A percentile compares a stretch with the other conserved stretches of the same genome.
These are phyloP conservation scores for Pygoscelis antarcticus DNA, from an alignment of 2,113 vertebrate species.

Conservation along the genomic window DNA sequence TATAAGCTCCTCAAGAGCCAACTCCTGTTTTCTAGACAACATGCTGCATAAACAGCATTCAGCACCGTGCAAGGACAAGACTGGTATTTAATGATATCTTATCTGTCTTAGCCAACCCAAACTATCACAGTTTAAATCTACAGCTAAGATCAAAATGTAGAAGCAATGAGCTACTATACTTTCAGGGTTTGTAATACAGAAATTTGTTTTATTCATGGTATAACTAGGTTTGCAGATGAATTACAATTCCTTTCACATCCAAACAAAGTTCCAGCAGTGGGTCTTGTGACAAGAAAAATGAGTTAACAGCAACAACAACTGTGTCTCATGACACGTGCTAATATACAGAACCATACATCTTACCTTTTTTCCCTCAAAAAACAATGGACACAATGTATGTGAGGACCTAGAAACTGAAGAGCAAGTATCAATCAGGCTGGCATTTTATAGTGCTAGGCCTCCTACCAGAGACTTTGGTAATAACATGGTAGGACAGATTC, in stretches of 20 bases:
- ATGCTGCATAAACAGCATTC: background rate
- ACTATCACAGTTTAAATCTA: background rate
- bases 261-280: background rate
- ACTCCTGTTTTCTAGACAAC: background rate
- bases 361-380: background rate
- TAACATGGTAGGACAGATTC: background rate
- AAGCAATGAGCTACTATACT: background rate
- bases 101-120: background rate
- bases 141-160: background rate
- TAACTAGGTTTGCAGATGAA: background rate
- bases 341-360: background rate
- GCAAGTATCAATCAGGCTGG: background rate
- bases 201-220: background rate
- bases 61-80: background rate
- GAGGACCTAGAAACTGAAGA: background rate
- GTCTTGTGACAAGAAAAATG: slow-evolving; percentile 42
- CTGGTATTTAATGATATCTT: background rate
- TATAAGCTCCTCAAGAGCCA: background rate
- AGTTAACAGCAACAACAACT: slow-evolving; percentile 12
- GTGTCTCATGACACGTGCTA: background rate
- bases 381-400: background rate
- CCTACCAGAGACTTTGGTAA: background rate
- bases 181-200: background rate
- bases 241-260: slow-evolving; percentile 3
- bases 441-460: background rate